Conservation (phyloP, 2,113 vertebrate genomes). For the Halcyon malimbica region DNA sequence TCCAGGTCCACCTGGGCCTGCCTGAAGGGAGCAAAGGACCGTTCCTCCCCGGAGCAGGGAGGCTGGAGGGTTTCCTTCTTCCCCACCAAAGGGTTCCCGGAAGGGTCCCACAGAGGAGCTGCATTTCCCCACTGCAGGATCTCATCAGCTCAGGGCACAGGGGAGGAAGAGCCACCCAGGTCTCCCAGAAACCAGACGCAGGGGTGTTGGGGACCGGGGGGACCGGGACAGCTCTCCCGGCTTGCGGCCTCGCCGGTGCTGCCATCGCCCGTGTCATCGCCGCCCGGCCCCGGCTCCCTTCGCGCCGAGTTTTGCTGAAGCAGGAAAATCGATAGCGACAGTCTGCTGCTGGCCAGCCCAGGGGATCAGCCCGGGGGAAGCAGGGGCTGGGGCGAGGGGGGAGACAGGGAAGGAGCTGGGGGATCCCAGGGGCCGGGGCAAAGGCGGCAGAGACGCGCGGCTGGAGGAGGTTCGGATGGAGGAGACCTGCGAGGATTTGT, state of each 20-base stretch:
- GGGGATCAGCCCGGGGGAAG: not conserved
- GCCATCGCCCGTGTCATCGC: not conserved
- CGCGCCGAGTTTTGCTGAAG: not conserved
- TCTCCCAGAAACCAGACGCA: accelerated
- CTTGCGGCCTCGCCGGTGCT: accelerated
- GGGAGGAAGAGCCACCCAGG: not conserved
- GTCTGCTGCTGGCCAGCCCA: not conserved
- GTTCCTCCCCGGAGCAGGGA: not conserved
- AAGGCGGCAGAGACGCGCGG: accelerated
- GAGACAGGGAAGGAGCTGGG: not conserved
- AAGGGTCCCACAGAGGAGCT: not conserved
- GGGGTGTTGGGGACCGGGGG: accelerated
- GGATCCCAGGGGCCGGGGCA: not conserved
- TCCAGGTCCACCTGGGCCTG: not conserved
- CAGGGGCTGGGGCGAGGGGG: not conserved
- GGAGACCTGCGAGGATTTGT: not conserved
- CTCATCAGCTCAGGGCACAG: accelerated
- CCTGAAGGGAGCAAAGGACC: not conserved
- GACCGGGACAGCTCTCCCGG: not conserved
- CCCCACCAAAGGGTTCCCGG: not conserved
- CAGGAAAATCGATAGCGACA: not conserved
- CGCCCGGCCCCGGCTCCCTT: not conserved
- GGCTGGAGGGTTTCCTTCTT: not conserved
- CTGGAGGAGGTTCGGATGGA: not conserved
- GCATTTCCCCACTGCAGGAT: not conserved